Evolutionary conservation across 2,113 vertebrate species (phyloP), one percentile per base, ranked within the genome.

Genomic region (Vulpes vulpes): DNA sequence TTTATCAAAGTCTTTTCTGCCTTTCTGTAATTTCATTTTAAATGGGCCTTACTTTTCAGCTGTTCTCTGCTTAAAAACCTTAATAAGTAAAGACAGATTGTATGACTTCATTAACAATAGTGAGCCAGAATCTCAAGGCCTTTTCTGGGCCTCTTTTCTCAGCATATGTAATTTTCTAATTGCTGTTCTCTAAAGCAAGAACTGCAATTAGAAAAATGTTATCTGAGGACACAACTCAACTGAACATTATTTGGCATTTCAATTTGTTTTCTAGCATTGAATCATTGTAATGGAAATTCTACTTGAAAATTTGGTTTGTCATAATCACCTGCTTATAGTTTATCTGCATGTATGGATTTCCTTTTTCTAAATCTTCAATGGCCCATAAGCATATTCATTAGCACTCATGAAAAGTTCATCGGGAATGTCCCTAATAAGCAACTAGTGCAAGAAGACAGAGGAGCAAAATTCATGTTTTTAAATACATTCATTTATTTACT

Each of bases 11-110:
- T 87, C 74, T 91, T 97, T 95, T 96, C 74, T 97, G 81, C 76
- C 49, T 95, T 97, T 97, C 79, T 97, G 93, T 97, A 96, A 98
- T 97, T 97, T 97, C 67, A 93, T 95, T 96, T 97, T 96, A 93
- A 97, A 96, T 97, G 64, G 57, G 73, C 30, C 60, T 65, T 84
- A 87, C 82, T 97, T 96, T 98, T 98, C 97, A 97, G 91, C 95
- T 97, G 79, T 93, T 96, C 86, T 97, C 79, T 95, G 89, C 67
- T 95, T 95, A 84, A 98, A 97, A 91, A 49, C 15, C 49, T 83
- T 98, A 98, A 98, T 96, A 97, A 98, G 62, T 96, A 96, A 98
- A 97, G 97, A 96, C 97, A 98, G 97, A 98, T 90, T 98, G 95
- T 95, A 83, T 97, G 97, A 91, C 93, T 98, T 96, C 82, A 94